Evolutionary conservation across 1,140 invertebrate genomes (phyloP), one percentile per base, ranked within the genome.

Genomic region (Octopus bimaculoides): DNA sequence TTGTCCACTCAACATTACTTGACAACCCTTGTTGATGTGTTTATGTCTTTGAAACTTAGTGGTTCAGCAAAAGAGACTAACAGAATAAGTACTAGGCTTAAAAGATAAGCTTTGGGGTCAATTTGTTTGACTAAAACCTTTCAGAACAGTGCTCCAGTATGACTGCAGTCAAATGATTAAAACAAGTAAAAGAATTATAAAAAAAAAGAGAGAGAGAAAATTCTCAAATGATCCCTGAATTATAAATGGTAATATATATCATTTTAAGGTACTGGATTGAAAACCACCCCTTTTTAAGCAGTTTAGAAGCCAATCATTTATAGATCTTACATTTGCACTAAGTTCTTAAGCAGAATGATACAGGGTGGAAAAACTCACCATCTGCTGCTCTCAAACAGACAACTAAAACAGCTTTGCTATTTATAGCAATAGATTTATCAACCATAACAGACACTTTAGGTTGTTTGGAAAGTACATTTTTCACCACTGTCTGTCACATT

Each of bases 221-320:
- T 61, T 3, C 56, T 17, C 17, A 61, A 61, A 26, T n/a, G 73
- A 9, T 9, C 73, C 73, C 2, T 74, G 8, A 74, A 20, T 74
- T 74, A 20, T 2, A n/a, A 17, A 74, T n/a, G 17, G 20, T 20
- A 14, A 74, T 74, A 10, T 14, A 10, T 1, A 14, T 74, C 2
- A 14, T 20, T 74, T 74, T 74, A 3, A 74, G 73, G 73, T 4
- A 74, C 73, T 74, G 73, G 10, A 74, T 74, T 74, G 73, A 74
- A 74, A 74, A 74, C 12, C 10, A 74, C 1, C 73, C 0, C 12
- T 74, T 74, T 74, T 2, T 74, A 74, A 74, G 73, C 73, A 74
- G 4, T 20, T 74, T 74, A 74, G 73, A 74, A 74, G 73, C 73
- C 20, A 9, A 74, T 4, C 20, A 74, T 3, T 14, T 74, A 4